Base-by-base conservation (phyloP, 2,888 invertebrate species). In the Trachelus tabidus region DNA sequence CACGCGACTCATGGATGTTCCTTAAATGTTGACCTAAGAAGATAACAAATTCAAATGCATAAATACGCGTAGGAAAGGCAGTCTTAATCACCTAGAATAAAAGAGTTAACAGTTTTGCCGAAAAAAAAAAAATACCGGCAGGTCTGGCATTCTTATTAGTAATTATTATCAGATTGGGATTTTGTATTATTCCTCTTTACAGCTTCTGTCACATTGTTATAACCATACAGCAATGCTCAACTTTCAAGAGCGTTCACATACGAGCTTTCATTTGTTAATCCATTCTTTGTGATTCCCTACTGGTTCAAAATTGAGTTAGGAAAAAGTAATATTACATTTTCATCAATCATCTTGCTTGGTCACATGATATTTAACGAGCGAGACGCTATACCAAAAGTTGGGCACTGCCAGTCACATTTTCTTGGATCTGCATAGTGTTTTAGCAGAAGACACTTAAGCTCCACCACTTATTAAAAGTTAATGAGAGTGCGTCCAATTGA, bases 361-460 rank as follows among this genome's bases (percentile, higher is more conserved):
- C 56, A 23, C 9, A 9, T 56, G 23, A 23, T 23, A 56, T 2
- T 1, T 23, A 56, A 15, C 56, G 56, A 56, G 0, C 56, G 9
- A 23, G 9, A 23, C 56, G 9, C 56, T 56, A 23, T 56, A 23
- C 2, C 1, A 77, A 83, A 77, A 86, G 85, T 85, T 86, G 88
- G 86, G 84, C 87, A 86, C 83, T 80, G 83, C 80, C 81, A 79
- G 81, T 34, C 78, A 75, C 81, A 84, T 82, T 82, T 82, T 85
- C 80, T 85, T 83, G 83, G 75, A 73, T 85, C 82, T 83, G 87
- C 86, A 85, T 87, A 87, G 84, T 84, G 82, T 85, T 86, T 87
- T 86, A 84, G 87, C 85, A 85, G 84, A 84, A 86, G 37, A 75
- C 86, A 88, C 82, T 87, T 84, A 84, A 85, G 86, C 89, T 89